Evolutionary conservation across 1,140 invertebrate species (phyloP).

Genomic region (Sitobion miscanthi): DNA sequence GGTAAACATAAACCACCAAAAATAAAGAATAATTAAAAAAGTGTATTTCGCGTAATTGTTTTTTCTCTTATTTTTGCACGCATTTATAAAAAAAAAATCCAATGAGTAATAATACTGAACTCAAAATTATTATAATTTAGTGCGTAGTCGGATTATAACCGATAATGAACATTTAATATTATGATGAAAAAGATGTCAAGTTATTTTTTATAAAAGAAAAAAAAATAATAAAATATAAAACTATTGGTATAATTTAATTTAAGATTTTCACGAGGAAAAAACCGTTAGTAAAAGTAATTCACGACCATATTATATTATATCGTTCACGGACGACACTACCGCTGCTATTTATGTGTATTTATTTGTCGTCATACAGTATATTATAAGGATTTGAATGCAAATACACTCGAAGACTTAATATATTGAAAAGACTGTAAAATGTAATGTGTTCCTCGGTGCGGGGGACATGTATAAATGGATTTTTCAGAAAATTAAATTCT

Average conservation of each 20-base stretch:
- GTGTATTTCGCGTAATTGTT: neutral
- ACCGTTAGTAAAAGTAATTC: neutral
- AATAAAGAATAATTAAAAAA: neutral
- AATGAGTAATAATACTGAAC: no score
- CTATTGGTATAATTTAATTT: neutral
- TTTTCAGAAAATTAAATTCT: constrained; percentile 19
- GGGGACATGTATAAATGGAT: neutral
- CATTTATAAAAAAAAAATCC: no score
- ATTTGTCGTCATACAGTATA: neutral
- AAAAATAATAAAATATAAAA: neutral
- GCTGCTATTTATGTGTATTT: neutral
- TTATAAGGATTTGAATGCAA: neutral
- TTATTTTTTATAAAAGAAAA: neutral
- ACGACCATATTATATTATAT: neutral
- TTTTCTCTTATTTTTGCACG: no score
- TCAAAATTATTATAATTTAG: no score
- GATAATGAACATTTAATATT: neutral
- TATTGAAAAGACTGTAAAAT: neutral
- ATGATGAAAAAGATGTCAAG: neutral
- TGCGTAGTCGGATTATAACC: neutral
- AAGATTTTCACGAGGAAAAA: no score
- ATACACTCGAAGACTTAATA: neutral
- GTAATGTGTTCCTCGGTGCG: neutral
- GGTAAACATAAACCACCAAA: neutral
- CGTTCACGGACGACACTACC: neutral